Percentiles rank a stretch among this genome's conserved stretches.
These are phyloP conservation scores for Cremastobaeus sp. DNA, from an alignment of 2,888 invertebrate genomes.

Conservation along the genomic window DNA sequence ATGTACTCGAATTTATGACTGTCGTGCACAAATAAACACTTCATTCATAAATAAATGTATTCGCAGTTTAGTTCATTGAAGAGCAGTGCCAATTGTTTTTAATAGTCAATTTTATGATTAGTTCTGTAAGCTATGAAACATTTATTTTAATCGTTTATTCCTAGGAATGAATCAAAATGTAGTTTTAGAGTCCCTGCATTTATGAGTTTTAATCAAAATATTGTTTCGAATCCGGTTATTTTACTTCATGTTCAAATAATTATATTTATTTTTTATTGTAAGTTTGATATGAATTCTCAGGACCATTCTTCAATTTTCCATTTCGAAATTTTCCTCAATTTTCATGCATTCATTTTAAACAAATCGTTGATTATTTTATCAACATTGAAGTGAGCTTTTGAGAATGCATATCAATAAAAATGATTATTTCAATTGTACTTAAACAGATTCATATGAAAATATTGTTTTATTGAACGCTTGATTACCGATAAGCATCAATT, in stretches of 20 bases:
- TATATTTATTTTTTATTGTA: background rate
- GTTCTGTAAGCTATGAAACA: background rate
- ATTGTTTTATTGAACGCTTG: no score
- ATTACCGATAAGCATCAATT: conserved; percentile 1
- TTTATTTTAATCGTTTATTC: conserved; percentile 11
- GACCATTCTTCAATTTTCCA: background rate
- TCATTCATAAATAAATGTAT: no score
- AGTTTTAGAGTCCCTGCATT: conserved; percentile 10
- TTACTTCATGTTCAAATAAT: background rate
- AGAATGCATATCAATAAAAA: background rate
- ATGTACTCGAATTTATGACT: no score
- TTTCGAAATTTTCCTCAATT: no score
- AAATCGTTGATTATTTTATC: no score
- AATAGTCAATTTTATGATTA: conserved; percentile 9
- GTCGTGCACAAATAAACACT: no score
- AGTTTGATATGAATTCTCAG: background rate
- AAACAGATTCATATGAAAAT: no score
- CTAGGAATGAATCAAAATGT: conserved; percentile 31
- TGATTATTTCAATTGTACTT: conserved; percentile 1
- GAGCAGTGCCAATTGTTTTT: conserved; percentile 19
- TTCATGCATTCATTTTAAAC: no score
- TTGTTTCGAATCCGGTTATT: conserved; percentile 10
- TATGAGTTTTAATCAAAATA: conserved; percentile 35
- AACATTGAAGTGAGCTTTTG: no score
- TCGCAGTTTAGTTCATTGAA: conserved; percentile 1